These are phyloP conservation scores for Oscheius sp. DNA, from an alignment of 2,888 invertebrate genomes.

Conservation along the genomic window DNA sequence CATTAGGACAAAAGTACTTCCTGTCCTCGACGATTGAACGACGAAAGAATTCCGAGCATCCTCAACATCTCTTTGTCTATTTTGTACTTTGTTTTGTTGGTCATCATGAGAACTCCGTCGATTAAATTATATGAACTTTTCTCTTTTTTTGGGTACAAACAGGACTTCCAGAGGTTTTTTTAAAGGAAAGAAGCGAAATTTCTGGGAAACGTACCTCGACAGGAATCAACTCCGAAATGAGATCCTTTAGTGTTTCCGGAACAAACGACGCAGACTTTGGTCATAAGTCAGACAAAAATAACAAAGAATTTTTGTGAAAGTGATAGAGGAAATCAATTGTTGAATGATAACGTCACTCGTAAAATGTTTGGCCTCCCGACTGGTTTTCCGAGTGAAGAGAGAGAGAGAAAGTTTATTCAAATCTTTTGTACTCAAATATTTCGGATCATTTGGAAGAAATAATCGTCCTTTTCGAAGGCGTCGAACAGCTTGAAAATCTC, in stretches of 20 bases:
- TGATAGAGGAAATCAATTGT: not conserved
- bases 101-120: too few species aligned
- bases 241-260: conserved; percentile 4
- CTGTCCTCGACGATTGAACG: not conserved
- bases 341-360: conserved; percentile 8
- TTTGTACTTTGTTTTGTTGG: too few species aligned
- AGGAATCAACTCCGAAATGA: not conserved
- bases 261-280: not conserved
- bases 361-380: not conserved
- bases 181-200: too few species aligned
- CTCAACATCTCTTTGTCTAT: too few species aligned
- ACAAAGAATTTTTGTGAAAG: not conserved
- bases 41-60: conserved; percentile 6
- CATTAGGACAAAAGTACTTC: not conserved
- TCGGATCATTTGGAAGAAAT: conserved; percentile 15
- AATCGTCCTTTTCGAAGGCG: conserved; percentile 6
- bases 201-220: too few species aligned
- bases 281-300: not conserved
- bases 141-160: too few species aligned
- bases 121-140: too few species aligned
- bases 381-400: not conserved
- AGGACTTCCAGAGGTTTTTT: too few species aligned
- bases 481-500: conserved; percentile 13
- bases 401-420: not conserved
- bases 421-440: not conserved